phyloP scores from a whole-genome alignment of 2,797 vertebrate genomes.

The Parauchenoglanis punctatus region DNA sequence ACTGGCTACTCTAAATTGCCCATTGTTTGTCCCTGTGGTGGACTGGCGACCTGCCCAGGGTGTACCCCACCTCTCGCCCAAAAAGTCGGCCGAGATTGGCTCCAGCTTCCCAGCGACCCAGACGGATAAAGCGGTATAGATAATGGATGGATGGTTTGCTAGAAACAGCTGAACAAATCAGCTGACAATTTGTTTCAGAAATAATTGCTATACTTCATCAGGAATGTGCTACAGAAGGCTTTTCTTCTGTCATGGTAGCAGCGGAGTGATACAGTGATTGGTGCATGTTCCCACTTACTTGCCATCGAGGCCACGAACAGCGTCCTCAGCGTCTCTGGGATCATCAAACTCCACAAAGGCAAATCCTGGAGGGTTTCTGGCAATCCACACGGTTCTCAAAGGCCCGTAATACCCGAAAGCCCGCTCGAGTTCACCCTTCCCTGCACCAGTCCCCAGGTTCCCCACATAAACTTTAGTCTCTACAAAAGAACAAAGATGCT shows the following conservation, averaged over 20 bases:
- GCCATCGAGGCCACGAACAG: constrained; percentile 78
- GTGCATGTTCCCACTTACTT: constrained; percentile 72
- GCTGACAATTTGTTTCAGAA: background rate
- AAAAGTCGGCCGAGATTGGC: no score
- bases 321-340: constrained; percentile 82
- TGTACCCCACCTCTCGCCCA: no score
- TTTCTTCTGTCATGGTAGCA: constrained; percentile 13
- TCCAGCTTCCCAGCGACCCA: no score
- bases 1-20: no score
- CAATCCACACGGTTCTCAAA: constrained; percentile 87
- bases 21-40: no score
- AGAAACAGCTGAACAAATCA: background rate
- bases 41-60: no score
- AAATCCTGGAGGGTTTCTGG: constrained; percentile 86
- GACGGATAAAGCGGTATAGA: no score
- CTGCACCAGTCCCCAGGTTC: constrained; percentile 86
- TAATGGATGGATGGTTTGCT: no score
- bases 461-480: constrained; percentile 86
- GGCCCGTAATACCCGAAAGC: constrained; percentile 88
- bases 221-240: background rate
- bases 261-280: background rate
- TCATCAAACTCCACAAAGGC: constrained; percentile 85
- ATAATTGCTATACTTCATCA: background rate
- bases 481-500: constrained; percentile 53
- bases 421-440: constrained; percentile 86